Evolutionary conservation across 2,888 invertebrate genomes (phyloP).

Genomic region (Drosophila hamatofila): DNA sequence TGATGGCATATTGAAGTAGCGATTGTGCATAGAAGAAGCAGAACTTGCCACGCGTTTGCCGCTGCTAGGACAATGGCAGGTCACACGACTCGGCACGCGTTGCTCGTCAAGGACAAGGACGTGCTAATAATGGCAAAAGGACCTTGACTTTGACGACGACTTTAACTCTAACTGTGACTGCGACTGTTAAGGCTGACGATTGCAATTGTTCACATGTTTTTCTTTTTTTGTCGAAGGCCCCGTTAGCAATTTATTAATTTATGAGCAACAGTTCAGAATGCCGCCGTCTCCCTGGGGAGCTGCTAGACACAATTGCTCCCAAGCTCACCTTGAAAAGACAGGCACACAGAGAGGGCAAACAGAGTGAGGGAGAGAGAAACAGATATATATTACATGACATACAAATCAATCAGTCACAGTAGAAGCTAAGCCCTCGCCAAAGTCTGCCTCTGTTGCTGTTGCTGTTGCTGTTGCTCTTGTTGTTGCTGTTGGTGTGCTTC

Average conservation of each 20-base stretch:
- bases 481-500: slow-evolving; percentile 41
- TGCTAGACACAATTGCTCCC: slow-evolving; percentile 28
- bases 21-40: background rate
- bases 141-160: slow-evolving; percentile 43
- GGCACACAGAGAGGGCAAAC: background rate
- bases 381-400: slow-evolving; percentile 26
- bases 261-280: slow-evolving; percentile 28
- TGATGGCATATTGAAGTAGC: slow-evolving; percentile 29
- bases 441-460: slow-evolving; percentile 2
- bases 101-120: slow-evolving; percentile 41
- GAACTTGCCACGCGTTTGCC: slow-evolving; percentile 39
- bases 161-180: slow-evolving; percentile 19
- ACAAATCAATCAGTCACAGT: slow-evolving; percentile 81
- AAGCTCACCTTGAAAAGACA: slow-evolving; percentile 53
- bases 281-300: slow-evolving; percentile 43
- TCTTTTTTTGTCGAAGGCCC: slow-evolving; percentile 25
- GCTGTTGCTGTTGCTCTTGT: no score
- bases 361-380: background rate
- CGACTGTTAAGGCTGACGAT: slow-evolving; percentile 18
- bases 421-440: slow-evolving; percentile 23
- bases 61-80: slow-evolving; percentile 28
- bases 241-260: slow-evolving; percentile 54
- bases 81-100: slow-evolving; percentile 52
- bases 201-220: slow-evolving; percentile 18
- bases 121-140: slow-evolving; percentile 20